Percentiles rank a stretch among this genome's conserved stretches.
phyloP scores from a whole-genome alignment of 2,888 invertebrate genomes.

The Stramonita haemastoma region DNA sequence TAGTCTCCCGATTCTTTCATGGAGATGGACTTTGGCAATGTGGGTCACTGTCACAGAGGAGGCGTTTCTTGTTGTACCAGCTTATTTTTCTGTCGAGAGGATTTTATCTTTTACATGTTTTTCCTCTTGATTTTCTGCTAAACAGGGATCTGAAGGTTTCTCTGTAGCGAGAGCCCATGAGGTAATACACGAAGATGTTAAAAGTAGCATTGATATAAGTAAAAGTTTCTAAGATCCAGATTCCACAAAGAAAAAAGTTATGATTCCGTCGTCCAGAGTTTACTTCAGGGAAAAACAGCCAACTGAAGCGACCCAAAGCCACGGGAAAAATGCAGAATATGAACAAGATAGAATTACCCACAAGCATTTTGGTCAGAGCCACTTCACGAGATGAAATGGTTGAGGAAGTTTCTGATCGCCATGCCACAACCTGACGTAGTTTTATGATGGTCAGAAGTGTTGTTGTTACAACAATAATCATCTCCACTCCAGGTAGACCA shows the following conservation, averaged over 20 bases:
- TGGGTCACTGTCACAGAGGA: too few relatives aligned
- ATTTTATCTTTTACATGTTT: too few relatives aligned
- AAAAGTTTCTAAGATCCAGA: not conserved
- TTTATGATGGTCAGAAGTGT: not conserved
- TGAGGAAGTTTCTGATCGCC: not conserved
- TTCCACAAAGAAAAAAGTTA: not conserved
- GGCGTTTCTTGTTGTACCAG: too few relatives aligned
- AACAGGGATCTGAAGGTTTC: not conserved
- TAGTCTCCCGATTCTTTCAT: too few relatives aligned
- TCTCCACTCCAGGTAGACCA: not conserved
- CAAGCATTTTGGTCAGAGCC: not conserved
- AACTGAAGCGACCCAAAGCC: not conserved
- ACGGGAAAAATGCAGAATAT: not conserved
- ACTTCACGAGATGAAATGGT: not conserved
- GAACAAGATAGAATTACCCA: not conserved
- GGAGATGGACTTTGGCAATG: too few relatives aligned
- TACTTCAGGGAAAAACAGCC: not conserved
- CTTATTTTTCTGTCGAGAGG: too few relatives aligned
- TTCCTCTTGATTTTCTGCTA: not conserved
- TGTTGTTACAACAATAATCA: not conserved
- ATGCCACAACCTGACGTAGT: not conserved
- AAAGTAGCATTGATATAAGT: not conserved
- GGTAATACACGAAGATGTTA: not conserved
- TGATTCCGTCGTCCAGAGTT: not conserved
- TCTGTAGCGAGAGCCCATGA: constrained; percentile 5